These are phyloP conservation scores for Watsonalla cultraria DNA, from an alignment of 2,888 invertebrate species.

Conservation along the genomic window DNA sequence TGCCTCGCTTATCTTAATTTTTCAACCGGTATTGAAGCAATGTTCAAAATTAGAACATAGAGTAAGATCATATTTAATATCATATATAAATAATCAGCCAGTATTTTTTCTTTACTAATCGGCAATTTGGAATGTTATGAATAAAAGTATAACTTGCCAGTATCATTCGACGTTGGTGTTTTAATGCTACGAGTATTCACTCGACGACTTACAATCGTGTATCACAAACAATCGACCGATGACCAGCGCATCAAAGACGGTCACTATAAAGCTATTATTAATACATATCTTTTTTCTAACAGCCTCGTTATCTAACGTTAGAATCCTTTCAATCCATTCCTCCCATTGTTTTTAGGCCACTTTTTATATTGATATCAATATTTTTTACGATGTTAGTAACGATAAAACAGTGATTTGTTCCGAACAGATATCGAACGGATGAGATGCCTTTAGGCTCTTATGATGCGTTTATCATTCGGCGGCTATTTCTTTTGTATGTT, in stretches of 20 bases:
- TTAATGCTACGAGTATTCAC: background rate
- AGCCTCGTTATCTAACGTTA: constrained; percentile 60
- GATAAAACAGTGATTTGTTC: constrained; percentile 77
- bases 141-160: too few relatives aligned
- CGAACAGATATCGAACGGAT: constrained; percentile 57
- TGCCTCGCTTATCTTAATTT: too few relatives aligned
- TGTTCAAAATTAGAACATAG: too few relatives aligned
- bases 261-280: constrained; percentile 70
- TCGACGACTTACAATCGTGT: constrained; percentile 33
- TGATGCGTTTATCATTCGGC: constrained; percentile 70
- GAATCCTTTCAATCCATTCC: constrained; percentile 76
- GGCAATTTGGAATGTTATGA: too few relatives aligned
- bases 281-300: constrained; percentile 64
- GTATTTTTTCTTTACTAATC: too few relatives aligned
- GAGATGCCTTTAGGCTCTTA: constrained; percentile 59
- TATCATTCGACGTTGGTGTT: background rate
- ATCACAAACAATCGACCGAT: constrained; percentile 27
- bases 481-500: constrained; percentile 70
- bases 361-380: constrained; percentile 76
- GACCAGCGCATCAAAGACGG: constrained; percentile 48
- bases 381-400: constrained; percentile 72
- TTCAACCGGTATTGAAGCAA: too few relatives aligned
- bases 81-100: too few relatives aligned
- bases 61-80: too few relatives aligned
- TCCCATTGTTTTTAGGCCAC: constrained; percentile 74